phyloP scores from a whole-genome alignment of 2,797 vertebrate genomes.

The Kryptopterus vitreolus region DNA sequence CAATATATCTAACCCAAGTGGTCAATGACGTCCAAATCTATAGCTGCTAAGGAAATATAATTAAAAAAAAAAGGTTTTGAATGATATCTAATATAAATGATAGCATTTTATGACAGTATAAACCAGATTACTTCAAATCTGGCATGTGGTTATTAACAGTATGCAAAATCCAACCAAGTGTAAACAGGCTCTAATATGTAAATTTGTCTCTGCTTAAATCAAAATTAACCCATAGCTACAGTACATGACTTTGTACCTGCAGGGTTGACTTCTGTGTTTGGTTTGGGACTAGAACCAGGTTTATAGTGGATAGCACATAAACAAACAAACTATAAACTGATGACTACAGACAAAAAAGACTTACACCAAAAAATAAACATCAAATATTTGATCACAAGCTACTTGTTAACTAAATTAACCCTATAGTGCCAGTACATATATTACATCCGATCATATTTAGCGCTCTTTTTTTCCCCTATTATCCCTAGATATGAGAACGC shows the following conservation, averaged over 20 bases:
- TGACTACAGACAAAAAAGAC: not conserved
- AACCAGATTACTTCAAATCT: not conserved
- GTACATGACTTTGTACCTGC: not conserved
- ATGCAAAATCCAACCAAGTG: not conserved
- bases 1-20: not conserved
- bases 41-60: not conserved
- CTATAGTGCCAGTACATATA: not conserved
- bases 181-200: not conserved
- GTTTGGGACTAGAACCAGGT: not conserved
- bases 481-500: conserved; percentile 14
- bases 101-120: not conserved
- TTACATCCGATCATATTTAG: not conserved
- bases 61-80: not conserved
- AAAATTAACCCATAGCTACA: not conserved
- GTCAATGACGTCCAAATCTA: not conserved
- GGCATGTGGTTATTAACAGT: not conserved
- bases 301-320: not conserved
- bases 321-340: not conserved
- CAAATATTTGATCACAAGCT: not conserved
- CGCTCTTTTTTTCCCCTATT: not conserved
- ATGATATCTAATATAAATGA: not conserved
- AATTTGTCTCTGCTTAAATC: not conserved
- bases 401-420: not conserved
- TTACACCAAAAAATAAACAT: not conserved
- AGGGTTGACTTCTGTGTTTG: not conserved